phyloP scores from a whole-genome alignment of 2,797 vertebrate species.

The Chelon auratus region DNA sequence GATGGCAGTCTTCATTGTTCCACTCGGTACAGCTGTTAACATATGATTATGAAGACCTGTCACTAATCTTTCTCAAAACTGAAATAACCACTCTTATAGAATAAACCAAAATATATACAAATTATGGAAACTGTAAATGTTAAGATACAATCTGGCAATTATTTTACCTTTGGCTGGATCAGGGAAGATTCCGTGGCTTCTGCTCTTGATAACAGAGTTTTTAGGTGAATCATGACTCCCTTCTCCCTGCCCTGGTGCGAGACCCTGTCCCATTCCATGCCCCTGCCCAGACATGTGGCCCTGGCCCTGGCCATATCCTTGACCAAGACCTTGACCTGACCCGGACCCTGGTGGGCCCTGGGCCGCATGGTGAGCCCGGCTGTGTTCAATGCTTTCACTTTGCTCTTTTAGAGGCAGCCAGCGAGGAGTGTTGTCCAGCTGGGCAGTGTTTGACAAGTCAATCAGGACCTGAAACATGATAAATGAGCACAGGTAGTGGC shows the following conservation, averaged over 20 bases:
- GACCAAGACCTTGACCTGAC: constrained; percentile 59
- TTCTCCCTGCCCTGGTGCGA: constrained; percentile 64
- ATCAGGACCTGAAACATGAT: constrained; percentile 90
- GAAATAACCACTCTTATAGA: background rate
- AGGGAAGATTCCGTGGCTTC: constrained; percentile 98
- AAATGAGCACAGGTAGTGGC: constrained; percentile 3
- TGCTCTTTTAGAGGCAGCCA: constrained; percentile 97
- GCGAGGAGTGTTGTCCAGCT: constrained; percentile 94
- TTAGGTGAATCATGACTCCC: constrained; percentile 91
- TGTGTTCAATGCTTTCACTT: constrained; percentile 94
- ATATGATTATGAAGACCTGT: constrained; percentile 21
- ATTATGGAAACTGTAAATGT: constrained; percentile 5
- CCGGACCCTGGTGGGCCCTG: constrained; percentile 83
- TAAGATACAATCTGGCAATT: background rate
- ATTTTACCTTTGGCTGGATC: constrained; percentile 95
- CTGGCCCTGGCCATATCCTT: constrained; percentile 57
- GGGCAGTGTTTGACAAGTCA: constrained; percentile 91
- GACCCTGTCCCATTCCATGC: constrained; percentile 63
- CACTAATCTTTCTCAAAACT: constrained; percentile 4
- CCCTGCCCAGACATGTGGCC: constrained; percentile 69
- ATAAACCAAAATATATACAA: background rate
- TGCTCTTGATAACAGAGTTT: constrained; percentile 97
- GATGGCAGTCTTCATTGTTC: constrained; percentile 1
- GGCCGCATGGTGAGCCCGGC: constrained; percentile 87
- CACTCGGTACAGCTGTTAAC: constrained; percentile 28